These are phyloP conservation scores for Coilia nasus DNA, from an alignment of 2,797 vertebrate genomes.

Conservation along the genomic window DNA sequence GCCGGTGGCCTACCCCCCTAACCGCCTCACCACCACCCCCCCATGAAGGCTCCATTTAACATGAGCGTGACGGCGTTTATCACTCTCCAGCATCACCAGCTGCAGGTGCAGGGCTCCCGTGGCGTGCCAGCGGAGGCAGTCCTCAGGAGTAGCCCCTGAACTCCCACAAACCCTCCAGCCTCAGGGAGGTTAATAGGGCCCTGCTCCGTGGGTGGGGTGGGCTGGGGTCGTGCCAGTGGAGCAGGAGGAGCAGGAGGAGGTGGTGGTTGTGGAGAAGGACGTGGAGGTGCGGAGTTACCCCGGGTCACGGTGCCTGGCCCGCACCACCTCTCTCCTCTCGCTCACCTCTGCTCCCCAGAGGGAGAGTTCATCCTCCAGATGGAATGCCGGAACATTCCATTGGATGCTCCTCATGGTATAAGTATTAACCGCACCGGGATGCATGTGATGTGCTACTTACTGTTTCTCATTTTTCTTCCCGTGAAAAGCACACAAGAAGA, in stretches of 20 bases:
- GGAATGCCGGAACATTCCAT: constrained; percentile 1
- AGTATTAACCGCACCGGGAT: neutral
- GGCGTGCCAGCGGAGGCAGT: neutral
- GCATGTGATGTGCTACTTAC: neutral
- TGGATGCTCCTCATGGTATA: constrained; percentile 3
- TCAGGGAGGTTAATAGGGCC: neutral
- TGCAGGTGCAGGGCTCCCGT: constrained; percentile 37
- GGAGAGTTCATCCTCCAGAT: constrained; percentile 21
- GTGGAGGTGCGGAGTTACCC: too few species aligned
- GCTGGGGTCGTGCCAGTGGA: neutral
- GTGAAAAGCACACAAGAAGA: neutral
- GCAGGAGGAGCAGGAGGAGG: neutral
- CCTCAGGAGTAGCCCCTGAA: neutral
- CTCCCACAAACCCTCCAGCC: neutral
- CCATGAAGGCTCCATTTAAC: constrained; percentile 41
- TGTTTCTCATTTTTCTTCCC: neutral
- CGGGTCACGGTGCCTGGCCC: too few species aligned
- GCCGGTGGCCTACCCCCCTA: neutral
- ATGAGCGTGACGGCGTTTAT: constrained; percentile 37
- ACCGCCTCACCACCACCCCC: neutral
- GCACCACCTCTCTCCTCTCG: neutral
- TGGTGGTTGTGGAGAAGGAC: too few species aligned
- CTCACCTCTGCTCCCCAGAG: constrained; percentile 1
- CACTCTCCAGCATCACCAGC: constrained; percentile 20
- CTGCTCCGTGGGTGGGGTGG: constrained; percentile 9